Conservation (phyloP, 1,140 invertebrate genomes). For the Tetramorium alpestre region DNA sequence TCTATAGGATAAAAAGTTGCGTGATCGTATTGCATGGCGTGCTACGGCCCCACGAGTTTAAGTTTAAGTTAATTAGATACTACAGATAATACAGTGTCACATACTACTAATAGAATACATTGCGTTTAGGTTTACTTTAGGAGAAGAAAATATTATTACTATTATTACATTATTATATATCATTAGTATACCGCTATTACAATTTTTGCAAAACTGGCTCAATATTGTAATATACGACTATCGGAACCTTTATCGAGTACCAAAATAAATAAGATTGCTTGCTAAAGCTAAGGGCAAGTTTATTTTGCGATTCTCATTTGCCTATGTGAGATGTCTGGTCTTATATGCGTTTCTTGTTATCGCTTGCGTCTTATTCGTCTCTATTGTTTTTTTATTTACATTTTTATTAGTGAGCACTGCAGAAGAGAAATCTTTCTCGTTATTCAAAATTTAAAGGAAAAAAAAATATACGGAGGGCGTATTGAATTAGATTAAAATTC, state of each 20-base stretch:
- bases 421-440: not conserved
- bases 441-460: conserved; percentile 70
- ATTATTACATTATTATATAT: conserved; percentile 81
- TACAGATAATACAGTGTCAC: conserved; percentile 81
- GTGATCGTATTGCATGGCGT: conserved; percentile 66
- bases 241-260: conserved; percentile 81
- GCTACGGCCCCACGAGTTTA: conserved; percentile 68
- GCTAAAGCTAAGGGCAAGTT: conserved; percentile 76
- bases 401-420: conserved; percentile 30
- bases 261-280: conserved; percentile 85
- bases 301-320: conserved; percentile 54
- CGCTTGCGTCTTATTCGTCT: conserved; percentile 72
- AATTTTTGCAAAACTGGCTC: conserved; percentile 83
- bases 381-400: conserved; percentile 59
- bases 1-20: conserved; percentile 58
- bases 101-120: conserved; percentile 76
- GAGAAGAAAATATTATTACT: conserved; percentile 73
- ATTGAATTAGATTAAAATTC: conserved; percentile 49
- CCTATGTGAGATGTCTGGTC: conserved; percentile 58
- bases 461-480: not conserved
- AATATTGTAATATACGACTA: conserved; percentile 84
- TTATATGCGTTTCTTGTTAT: conserved; percentile 77
- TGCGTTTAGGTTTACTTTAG: conserved; percentile 82
- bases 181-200: conserved; percentile 78
- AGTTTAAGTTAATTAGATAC: conserved; percentile 83